Conservation (phyloP, 2,113 vertebrate species). For the Actenoides hombroni region DNA sequence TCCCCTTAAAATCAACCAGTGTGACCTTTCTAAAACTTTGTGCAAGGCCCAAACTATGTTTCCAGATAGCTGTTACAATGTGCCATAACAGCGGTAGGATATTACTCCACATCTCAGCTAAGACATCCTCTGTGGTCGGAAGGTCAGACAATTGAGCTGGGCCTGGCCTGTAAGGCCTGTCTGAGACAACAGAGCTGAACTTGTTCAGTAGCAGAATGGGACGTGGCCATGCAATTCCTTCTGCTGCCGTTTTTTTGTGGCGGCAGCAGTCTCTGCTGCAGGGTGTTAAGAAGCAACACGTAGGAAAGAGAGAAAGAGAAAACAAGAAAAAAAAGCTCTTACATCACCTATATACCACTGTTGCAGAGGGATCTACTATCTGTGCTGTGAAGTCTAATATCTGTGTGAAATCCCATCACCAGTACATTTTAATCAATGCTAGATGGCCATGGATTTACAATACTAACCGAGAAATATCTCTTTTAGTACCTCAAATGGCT, state of each 20-base stretch:
- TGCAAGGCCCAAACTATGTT: not conserved
- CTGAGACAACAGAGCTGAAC: not conserved
- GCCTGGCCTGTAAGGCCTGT: not conserved
- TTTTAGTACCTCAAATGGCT: not conserved
- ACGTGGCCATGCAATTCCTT: fast-evolving
- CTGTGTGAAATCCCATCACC: not conserved
- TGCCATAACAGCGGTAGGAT: not conserved
- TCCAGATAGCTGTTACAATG: not conserved
- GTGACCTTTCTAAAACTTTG: not conserved
- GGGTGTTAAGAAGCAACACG: not conserved
- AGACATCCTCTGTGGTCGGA: not conserved
- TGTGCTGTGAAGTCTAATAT: not conserved
- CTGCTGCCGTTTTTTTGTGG: not conserved
- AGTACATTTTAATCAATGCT: not conserved
- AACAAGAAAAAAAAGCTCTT: not conserved
- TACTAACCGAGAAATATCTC: not conserved
- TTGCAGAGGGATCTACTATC: not conserved
- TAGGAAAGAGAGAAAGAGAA: not conserved
- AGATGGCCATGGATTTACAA: not conserved
- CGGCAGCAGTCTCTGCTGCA: not conserved
- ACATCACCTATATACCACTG: not conserved
- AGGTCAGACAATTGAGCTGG: not conserved
- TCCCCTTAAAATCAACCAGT: not conserved
- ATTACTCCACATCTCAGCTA: not conserved
- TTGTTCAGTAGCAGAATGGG: not conserved